Base-by-base conservation (phyloP, 2,888 invertebrate genomes). In the Willowsia nigromaculata region DNA sequence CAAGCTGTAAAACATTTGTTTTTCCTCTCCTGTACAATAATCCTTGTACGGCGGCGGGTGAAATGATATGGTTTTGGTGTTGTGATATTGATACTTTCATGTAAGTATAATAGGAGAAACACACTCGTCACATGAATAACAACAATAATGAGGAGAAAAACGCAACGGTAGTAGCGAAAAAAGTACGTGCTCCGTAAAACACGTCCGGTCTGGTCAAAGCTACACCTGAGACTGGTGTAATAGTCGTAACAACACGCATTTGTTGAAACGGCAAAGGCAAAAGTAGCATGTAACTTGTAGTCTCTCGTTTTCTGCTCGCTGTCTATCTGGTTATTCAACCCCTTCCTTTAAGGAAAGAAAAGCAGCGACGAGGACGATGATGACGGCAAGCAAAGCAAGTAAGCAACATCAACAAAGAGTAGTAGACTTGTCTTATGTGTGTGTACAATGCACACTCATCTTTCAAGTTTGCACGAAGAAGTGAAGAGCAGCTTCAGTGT, bases 161-260 rank as follows among this genome's bases (percentile, higher is more conserved):
- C 43, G 11, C 43, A 78, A 81, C 71, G 37, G 71, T 18, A 18
- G 81, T 88, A 74, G 88, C 82, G 82, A 82, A 88, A 84, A 84
- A 84, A 82, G 62, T 30, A 83, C 82, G 82, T 83, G 82, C 76
- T 82, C 76, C 76, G 82, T 82, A 88, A 82, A 88, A 88, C 88
- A 89, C 91, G 90, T 91, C 90, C 89, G 91, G 89, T 89, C 91
- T 88, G 86, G 86, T 74, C 88, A 88, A 89, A 85, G 90, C 85
- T 90, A 91, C 91, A 91, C 91, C 91, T 91, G 91, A 91, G 91
- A 91, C 91, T 91, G 91, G 81, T 76, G 82, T 82, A 62, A 83
- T 85, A 81, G 89, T 78, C 56, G 47, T 40, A 74, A 62, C n/a
- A n/a, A n/a, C 76, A 82, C 74, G 88, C 88, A 82, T 78, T 84